Percentiles rank a stretch among this genome's conserved stretches.
These are phyloP conservation scores for Leptinotarsa juncta DNA, from an alignment of 2,888 invertebrate genomes.

Conservation along the genomic window DNA sequence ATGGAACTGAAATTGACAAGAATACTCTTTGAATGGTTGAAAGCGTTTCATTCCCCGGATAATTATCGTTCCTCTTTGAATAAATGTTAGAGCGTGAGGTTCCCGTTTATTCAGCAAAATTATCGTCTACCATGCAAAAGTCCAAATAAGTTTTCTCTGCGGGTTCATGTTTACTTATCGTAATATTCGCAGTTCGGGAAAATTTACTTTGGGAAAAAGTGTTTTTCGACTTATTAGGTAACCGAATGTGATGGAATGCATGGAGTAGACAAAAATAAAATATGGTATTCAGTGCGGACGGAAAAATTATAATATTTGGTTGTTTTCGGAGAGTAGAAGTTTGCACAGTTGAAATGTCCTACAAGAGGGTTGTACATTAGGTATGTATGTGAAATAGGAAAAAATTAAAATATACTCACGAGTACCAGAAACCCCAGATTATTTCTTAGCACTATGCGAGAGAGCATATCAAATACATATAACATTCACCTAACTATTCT, in stretches of 20 bases:
- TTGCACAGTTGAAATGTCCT: too few species aligned
- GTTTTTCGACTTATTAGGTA: not conserved
- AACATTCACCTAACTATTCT: too few species aligned
- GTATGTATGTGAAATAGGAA: too few species aligned
- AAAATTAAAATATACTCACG: too few species aligned
- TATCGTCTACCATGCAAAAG: slow-evolving; percentile 1
- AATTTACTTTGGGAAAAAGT: not conserved
- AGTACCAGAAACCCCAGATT: too few species aligned
- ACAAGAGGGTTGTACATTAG: too few species aligned
- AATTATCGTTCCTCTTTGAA: slow-evolving; percentile 9
- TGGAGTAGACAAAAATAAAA: too few species aligned
- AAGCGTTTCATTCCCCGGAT: slow-evolving; percentile 10
- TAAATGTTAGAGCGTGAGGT: not conserved
- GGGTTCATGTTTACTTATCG: not conserved
- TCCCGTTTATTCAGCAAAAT: slow-evolving; percentile 7
- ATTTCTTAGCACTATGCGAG: too few species aligned
- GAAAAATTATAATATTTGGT: not conserved
- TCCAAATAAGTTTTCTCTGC: not conserved
- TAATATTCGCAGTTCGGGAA: not conserved
- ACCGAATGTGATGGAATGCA: too few species aligned
- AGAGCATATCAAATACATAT: too few species aligned
- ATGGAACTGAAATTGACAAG: slow-evolving; percentile 18
- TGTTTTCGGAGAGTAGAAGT: not conserved
- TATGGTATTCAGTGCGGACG: too few species aligned
- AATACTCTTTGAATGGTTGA: slow-evolving; percentile 7